Percentiles rank a stretch among this genome's conserved stretches.
These are phyloP conservation scores for Teleogryllus occipitalis DNA, from an alignment of 1,140 invertebrate species.

Conservation along the genomic window DNA sequence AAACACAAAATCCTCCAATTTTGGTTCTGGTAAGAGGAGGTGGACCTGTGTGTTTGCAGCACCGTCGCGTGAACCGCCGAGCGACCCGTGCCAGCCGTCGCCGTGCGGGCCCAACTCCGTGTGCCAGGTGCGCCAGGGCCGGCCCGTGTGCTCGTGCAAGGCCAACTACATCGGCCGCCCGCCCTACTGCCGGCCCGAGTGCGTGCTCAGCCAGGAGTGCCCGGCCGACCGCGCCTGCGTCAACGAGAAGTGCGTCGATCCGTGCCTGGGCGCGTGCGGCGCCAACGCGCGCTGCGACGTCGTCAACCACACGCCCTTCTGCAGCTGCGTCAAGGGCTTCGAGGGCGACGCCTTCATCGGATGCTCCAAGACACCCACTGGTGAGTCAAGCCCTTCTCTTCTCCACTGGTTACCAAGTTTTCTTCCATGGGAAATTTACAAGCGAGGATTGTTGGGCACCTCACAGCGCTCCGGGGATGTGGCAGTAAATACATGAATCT, in stretches of 20 bases:
- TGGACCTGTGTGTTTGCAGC: no score
- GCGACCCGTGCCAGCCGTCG: slow-evolving; percentile 66
- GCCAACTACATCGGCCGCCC: slow-evolving; percentile 64
- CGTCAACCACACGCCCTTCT: slow-evolving; percentile 71
- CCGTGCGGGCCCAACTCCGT: slow-evolving; percentile 79
- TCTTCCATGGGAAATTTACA: no score
- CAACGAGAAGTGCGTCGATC: slow-evolving; percentile 69
- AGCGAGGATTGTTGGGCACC: no score
- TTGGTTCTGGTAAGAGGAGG: no score
- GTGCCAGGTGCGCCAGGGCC: slow-evolving; percentile 67
- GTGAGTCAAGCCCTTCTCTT: slow-evolving; percentile 24
- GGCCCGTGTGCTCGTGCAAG: slow-evolving; percentile 69
- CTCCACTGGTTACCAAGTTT: no score
- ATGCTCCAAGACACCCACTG: slow-evolving; percentile 48
- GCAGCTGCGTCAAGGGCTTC: slow-evolving; percentile 63
- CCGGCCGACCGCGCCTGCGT: slow-evolving; percentile 64
- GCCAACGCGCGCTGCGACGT: slow-evolving; percentile 70
- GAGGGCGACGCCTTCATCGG: slow-evolving; percentile 75
- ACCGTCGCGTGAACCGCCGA: slow-evolving; percentile 26
- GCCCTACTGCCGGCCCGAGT: slow-evolving; percentile 65
- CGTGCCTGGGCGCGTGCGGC: slow-evolving; percentile 66
- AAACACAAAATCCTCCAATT: no score
- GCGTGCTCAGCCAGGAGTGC: slow-evolving; percentile 66
- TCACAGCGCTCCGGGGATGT: no score
- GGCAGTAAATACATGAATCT: no score